Evolutionary conservation across 2,113 vertebrate species (phyloP).

Genomic region (Chamaea fasciata): DNA sequence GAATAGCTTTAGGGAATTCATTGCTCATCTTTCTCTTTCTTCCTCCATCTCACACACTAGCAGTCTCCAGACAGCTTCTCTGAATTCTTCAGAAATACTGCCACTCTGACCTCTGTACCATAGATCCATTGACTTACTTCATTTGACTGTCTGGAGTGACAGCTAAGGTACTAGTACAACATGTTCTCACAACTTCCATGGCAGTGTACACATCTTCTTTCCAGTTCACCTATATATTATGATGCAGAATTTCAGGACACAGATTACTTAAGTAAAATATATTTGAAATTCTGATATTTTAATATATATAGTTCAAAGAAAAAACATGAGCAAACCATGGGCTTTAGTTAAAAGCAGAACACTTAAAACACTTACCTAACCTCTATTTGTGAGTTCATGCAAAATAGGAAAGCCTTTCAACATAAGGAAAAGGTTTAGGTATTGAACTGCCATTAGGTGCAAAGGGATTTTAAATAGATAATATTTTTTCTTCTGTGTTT

Average conservation of each 20-base stretch:
- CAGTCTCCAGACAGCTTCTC: conserved; percentile 62
- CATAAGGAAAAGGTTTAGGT: not conserved
- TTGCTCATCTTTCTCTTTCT: conserved; percentile 58
- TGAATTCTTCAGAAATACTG: conserved; percentile 66
- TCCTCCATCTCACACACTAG: conserved; percentile 48
- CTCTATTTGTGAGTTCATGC: not conserved
- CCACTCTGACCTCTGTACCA: conserved; percentile 56
- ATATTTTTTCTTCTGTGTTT: accelerated
- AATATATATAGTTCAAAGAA: not conserved
- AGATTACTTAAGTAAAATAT: not conserved
- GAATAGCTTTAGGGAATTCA: conserved; percentile 60
- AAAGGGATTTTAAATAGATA: not conserved
- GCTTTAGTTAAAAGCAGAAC: not conserved
- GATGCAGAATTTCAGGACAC: conserved; percentile 31
- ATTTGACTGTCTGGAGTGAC: conserved; percentile 63
- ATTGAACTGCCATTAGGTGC: not conserved
- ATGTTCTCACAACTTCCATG: conserved; percentile 56
- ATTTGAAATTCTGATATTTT: not conserved
- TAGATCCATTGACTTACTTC: conserved; percentile 64
- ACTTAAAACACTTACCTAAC: not conserved
- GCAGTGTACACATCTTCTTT: conserved; percentile 29
- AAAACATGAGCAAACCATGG: not conserved
- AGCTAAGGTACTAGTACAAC: conserved; percentile 64
- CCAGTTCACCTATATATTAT: conserved; percentile 35
- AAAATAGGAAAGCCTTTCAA: not conserved